phyloP scores from a whole-genome alignment of 2,888 invertebrate genomes.

The Caenorhabditis uteleia region DNA sequence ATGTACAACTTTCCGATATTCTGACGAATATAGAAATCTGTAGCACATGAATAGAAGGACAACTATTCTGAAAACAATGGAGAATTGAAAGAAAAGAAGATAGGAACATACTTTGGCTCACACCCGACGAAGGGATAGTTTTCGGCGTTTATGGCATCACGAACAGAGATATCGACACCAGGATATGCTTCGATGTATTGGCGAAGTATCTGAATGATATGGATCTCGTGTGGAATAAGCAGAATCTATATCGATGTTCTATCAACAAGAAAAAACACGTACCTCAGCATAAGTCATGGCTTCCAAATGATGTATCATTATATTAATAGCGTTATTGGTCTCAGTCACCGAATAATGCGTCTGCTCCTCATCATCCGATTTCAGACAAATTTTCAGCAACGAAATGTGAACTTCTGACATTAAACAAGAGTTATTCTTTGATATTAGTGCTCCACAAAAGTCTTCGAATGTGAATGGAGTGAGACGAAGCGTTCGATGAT shows the following conservation, averaged over 20 bases:
- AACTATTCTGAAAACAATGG: slow-evolving; percentile 13
- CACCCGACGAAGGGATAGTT: slow-evolving; percentile 84
- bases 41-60: slow-evolving; percentile 83
- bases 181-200: slow-evolving; percentile 35
- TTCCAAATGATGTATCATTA: slow-evolving; percentile 89
- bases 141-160: slow-evolving; percentile 38
- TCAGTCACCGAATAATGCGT: slow-evolving; percentile 78
- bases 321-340: slow-evolving; percentile 94
- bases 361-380: slow-evolving; percentile 90
- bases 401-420: slow-evolving; percentile 92
- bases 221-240: not conserved
- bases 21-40: slow-evolving; percentile 89
- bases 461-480: slow-evolving; percentile 95
- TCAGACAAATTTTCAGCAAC: slow-evolving; percentile 82
- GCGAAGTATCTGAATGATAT: slow-evolving; percentile 11
- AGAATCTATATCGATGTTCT: not conserved
- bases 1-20: slow-evolving; percentile 88
- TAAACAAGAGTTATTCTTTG: slow-evolving; percentile 83
- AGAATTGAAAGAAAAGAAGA: slow-evolving; percentile 75
- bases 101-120: slow-evolving; percentile 74
- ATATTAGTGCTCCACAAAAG: slow-evolving; percentile 88
- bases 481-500: slow-evolving; percentile 83
- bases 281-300: slow-evolving; percentile 95
- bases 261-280: not conserved
- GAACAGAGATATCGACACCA: slow-evolving; percentile 23